phyloP scores from a whole-genome alignment of 2,113 vertebrate species.

The Microtus oregoni region DNA sequence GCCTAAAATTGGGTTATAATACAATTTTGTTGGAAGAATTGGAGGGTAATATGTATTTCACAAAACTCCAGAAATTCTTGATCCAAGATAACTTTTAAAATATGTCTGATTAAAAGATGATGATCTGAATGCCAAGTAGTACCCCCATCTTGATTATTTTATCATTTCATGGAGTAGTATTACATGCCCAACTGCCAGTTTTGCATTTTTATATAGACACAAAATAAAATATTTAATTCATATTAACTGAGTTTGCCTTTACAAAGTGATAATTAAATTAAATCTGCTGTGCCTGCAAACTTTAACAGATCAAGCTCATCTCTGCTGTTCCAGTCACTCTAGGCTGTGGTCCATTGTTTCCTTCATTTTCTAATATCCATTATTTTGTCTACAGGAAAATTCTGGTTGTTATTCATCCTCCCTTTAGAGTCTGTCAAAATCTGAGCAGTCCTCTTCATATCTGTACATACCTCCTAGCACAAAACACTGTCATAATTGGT shows the following conservation, averaged over 20 bases:
- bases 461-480: neutral
- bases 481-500: neutral
- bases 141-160: neutral
- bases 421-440: neutral
- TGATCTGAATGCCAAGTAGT: neutral
- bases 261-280: neutral
- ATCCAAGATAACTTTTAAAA: neutral
- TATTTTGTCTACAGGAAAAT: neutral
- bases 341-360: neutral
- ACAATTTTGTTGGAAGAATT: neutral
- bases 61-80: neutral
- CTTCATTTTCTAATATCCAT: neutral
- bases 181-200: neutral
- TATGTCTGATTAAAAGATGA: neutral
- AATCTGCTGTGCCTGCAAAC: neutral
- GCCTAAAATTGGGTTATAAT: neutral
- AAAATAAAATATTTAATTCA: neutral
- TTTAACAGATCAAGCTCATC: neutral
- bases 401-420: neutral
- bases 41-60: neutral
- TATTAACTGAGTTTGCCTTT: neutral
- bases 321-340: neutral
- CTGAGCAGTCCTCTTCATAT: neutral
- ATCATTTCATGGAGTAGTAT: neutral
- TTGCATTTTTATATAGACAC: neutral